Conservation (phyloP, 2,888 invertebrate genomes). For the Leptodirus hochenwartii region DNA sequence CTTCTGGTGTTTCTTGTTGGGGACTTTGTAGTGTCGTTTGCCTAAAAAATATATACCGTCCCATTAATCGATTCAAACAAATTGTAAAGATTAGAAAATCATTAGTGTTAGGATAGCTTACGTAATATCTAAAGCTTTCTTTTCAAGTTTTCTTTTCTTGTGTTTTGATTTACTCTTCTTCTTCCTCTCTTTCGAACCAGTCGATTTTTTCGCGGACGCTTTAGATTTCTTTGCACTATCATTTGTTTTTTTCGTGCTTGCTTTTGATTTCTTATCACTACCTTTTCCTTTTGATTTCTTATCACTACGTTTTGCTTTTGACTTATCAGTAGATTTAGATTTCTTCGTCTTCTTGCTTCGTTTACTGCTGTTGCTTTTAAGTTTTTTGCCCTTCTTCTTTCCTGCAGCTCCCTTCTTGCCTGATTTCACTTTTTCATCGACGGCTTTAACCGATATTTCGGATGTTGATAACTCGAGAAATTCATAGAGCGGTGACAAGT, state of each 20-base stretch:
- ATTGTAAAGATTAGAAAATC: too few relatives aligned
- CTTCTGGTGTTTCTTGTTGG: constrained; percentile 13
- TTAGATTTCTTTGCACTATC: constrained; percentile 7
- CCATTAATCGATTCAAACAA: too few relatives aligned
- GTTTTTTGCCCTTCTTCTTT: not conserved
- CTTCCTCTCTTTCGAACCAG: too few relatives aligned
- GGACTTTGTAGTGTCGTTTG: constrained; percentile 1
- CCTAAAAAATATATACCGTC: too few relatives aligned
- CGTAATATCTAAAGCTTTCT: too few relatives aligned
- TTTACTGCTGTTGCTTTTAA: constrained; percentile 8
- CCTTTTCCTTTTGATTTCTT: constrained; percentile 11
- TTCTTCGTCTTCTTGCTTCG: constrained; percentile 10
- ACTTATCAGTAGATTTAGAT: constrained; percentile 7
- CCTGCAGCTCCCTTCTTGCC: not conserved
- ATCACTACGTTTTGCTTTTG: constrained; percentile 6
- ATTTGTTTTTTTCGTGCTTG: constrained; percentile 9
- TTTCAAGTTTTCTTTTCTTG: too few relatives aligned
- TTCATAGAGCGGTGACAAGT: too few relatives aligned
- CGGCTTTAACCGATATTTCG: not conserved
- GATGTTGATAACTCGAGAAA: constrained; percentile 4
- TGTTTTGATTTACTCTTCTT: too few relatives aligned
- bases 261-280: constrained; percentile 12
- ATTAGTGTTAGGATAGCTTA: too few relatives aligned
- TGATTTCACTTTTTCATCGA: constrained; percentile 1
- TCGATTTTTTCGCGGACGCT: not conserved